Evolutionary conservation across 2,113 vertebrate genomes (phyloP).

Genomic region (Rostratula benghalensis): DNA sequence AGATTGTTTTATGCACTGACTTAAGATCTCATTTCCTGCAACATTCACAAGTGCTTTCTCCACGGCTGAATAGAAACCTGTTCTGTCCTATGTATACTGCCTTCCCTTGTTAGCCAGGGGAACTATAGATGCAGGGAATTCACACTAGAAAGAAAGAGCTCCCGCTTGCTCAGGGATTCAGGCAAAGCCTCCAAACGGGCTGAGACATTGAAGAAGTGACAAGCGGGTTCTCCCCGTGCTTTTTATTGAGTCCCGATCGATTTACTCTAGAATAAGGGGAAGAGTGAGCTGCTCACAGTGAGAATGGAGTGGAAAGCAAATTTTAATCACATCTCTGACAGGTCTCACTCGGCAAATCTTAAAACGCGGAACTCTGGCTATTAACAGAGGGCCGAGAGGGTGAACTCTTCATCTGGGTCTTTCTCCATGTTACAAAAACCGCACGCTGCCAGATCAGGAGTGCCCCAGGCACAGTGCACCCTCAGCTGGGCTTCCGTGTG

Average conservation of each 20-base stretch:
- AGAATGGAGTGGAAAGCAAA: not conserved
- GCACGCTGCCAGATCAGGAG: not conserved
- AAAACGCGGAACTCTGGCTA: not conserved
- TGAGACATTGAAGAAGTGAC: conserved; percentile 56
- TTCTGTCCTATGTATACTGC: conserved; percentile 34
- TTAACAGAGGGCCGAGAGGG: not conserved
- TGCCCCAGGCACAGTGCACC: rapidly evolving
- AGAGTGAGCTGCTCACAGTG: not conserved
- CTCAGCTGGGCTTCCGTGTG: not conserved
- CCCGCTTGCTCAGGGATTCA: conserved; percentile 35
- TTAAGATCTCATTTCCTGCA: conserved; percentile 87
- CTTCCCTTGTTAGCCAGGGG: conserved; percentile 42
- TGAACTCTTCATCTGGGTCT: not conserved
- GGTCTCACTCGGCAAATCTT: not conserved
- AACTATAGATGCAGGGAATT: not conserved
- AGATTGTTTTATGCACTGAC: conserved; percentile 85
- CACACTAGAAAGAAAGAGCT: conserved; percentile 11
- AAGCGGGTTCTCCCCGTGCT: not conserved
- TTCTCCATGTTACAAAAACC: not conserved
- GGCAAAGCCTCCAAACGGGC: conserved; percentile 39
- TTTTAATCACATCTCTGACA: conserved; percentile 14
- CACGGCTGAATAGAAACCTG: conserved; percentile 71
- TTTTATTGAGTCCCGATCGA: conserved; percentile 30
- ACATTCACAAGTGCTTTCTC: conserved; percentile 81
- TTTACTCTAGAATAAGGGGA: conserved; percentile 3